Evolutionary conservation across 2,888 invertebrate genomes (phyloP), one percentile per base, ranked within the genome.

Genomic region (Clivina fossor): DNA sequence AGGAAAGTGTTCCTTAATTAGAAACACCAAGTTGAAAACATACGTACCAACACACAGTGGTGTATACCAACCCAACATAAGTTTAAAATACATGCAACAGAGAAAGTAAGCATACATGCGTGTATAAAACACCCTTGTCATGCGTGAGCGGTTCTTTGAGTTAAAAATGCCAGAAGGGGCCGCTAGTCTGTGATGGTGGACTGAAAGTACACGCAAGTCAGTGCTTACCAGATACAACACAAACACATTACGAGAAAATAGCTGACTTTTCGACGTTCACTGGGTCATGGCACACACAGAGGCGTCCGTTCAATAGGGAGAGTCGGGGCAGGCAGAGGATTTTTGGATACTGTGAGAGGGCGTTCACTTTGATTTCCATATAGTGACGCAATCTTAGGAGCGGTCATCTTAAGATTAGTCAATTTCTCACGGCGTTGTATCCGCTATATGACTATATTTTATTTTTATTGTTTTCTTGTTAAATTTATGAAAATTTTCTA

Each of bases 241-340:
- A 50, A 38, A 51, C 51, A 32, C 51, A 43, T 22, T 32, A 40
- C 40, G 50, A n/a, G 50, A 50, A 50, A 50, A 51, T 44, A 53
- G 44, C 44, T 53, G 53, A 53, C 44, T 53, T n/a, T 53, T 53
- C 53, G 33, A 37, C 53, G 44, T 53, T 53, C 44, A 53, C 44
- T 53, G 44, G 53, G 53, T 53, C 53, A 53, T 20, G 47, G 46
- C 40, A n/a, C n/a, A n/a, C 38, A 47, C 55, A 55, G 47, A 55
- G 55, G 46, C 55, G 55, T 18, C n/a, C 47, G 55, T 46, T 16
- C 22, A 46, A 13, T 20, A 32, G 43, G 51, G 51, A 41, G 40
- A 30, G 40, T 33, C n/a, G 35, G 32, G 11, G 43, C 35, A 32
- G 18, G 53, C 35, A 19, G 40, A 40, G 11, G 30, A 40, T 19